These are phyloP conservation scores for Dendrophyllia cribrosa DNA, from an alignment of 64 coral and sea anemone species.

Conservation along the genomic window DNA sequence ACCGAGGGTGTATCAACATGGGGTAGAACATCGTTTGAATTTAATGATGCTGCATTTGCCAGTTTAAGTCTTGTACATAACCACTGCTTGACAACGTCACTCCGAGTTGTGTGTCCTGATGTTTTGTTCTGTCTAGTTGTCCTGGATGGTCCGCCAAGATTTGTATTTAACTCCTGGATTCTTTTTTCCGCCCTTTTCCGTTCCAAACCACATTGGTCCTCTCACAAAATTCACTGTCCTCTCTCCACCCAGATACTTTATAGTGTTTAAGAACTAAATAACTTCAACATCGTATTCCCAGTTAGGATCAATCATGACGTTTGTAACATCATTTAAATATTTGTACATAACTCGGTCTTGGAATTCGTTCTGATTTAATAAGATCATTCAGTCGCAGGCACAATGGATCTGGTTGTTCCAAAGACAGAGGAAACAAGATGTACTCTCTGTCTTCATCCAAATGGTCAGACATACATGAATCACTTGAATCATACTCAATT, in stretches of 20 bases:
- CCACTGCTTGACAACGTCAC: constrained; percentile 5
- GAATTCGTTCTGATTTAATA: constrained; percentile 21
- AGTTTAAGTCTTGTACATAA: neutral
- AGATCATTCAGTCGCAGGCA: constrained; percentile 25
- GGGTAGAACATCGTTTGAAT: neutral
- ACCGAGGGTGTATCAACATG: constrained; percentile 43
- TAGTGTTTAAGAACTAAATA: constrained; percentile 75
- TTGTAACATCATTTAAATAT: constrained; percentile 50
- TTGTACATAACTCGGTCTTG: constrained; percentile 66
- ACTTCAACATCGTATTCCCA: constrained; percentile 38
- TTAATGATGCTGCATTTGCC: neutral
- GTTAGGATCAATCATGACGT: constrained; percentile 27
- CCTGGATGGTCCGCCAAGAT: constrained; percentile 61
- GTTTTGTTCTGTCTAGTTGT: constrained; percentile 42
- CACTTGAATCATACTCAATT: too few relatives aligned
- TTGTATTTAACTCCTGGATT: constrained; percentile 36
- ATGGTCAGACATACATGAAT: too few relatives aligned
- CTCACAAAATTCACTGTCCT: constrained; percentile 68
- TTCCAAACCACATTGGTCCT: constrained; percentile 67
- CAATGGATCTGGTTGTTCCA: constrained; percentile 22
- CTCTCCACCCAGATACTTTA: constrained; percentile 69
- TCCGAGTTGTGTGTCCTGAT: constrained; percentile 50
- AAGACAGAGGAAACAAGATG: constrained; percentile 8
- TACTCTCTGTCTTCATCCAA: too few relatives aligned
- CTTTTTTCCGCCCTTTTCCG: constrained; percentile 55